Conservation (phyloP, 2,797 vertebrate species). For the Amblyopsis hoosieri region DNA sequence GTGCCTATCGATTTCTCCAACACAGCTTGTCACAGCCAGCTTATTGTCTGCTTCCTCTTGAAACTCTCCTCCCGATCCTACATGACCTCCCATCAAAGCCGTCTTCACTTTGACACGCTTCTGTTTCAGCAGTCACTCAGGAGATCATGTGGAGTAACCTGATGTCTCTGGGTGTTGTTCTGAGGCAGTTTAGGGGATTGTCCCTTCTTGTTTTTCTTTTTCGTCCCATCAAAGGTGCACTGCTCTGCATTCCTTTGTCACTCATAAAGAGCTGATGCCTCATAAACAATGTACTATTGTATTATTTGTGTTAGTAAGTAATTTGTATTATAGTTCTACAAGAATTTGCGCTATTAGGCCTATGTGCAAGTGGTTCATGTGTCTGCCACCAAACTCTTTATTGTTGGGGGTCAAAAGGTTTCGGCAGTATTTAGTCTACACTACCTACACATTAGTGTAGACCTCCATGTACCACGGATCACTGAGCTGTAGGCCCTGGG, state of each 20-base stretch:
- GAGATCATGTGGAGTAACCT: conserved; percentile 19
- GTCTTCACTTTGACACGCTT: conserved; percentile 41
- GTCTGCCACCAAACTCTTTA: no score
- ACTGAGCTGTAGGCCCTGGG: no score
- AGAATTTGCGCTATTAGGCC: no score
- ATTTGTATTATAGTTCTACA: no score
- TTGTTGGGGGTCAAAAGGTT: no score
- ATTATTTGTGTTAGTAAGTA: no score
- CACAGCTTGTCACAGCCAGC: conserved; percentile 60
- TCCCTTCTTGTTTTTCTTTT: not conserved
- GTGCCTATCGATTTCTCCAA: conserved; percentile 73
- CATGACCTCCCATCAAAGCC: conserved; percentile 58
- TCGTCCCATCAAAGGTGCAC: not conserved
- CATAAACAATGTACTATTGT: no score
- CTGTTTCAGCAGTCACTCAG: conserved; percentile 42
- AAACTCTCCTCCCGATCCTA: conserved; percentile 60
- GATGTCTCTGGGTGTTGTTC: conserved; percentile 8
- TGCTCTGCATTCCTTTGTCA: not conserved
- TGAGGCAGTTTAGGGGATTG: conserved; percentile 17
- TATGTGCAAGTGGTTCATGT: no score
- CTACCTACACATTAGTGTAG: no score
- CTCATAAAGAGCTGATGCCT: conserved; percentile 39
- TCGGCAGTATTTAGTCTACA: no score
- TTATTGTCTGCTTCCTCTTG: conserved; percentile 63
- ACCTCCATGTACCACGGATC: no score